Evolutionary conservation across 2,888 invertebrate species (phyloP), one percentile per base, ranked within the genome.

Genomic region (Agriotes lineatus): DNA sequence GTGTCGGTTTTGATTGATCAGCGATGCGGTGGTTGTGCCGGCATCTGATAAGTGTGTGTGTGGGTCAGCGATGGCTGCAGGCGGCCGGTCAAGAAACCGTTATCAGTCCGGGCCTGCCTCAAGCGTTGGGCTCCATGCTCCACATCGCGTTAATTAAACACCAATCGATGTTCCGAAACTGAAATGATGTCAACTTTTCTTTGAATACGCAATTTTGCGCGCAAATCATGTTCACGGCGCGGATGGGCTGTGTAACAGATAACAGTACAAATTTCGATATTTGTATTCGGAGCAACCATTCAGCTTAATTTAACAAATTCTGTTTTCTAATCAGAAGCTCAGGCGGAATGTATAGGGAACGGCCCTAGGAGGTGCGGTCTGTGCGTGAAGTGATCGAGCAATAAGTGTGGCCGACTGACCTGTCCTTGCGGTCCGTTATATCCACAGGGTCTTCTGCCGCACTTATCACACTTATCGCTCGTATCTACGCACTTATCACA

Each of bases 11-110:
- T 74, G 72, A 71, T 73, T 74, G 72, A 72, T 74, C 71, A 70
- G 72, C 61, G 58, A 66, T 58, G 59, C 22, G 70, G 74, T 71
- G 67, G 67, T 61, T 67, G 67, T 48, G 61, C 57, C 57, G 57
- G 67, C 67, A 67, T 67, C 73, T 60, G 74, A 76, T 76, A 79
- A 77, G 78, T 79, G 79, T 81, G 78, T 80, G 80, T 81, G 82
- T 82, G 79, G 81, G 76, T 75, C 75, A 77, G 73, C 57, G 66
- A 69, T 64, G 71, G 77, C 81, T 76, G 73, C 68, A 74, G 80
- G 82, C 81, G 76, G 75, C 74, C 81, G 83, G 83, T 82, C 82
- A 82, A 81, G 75, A 79, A 79, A 82, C 83, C 81, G 83, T 83
- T 83, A 83, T 77, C 78, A 81, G 80, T 79, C 80, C 80, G 82